phyloP scores from a whole-genome alignment of 2,888 invertebrate genomes.

The Vannuccia rotundouncinata region DNA sequence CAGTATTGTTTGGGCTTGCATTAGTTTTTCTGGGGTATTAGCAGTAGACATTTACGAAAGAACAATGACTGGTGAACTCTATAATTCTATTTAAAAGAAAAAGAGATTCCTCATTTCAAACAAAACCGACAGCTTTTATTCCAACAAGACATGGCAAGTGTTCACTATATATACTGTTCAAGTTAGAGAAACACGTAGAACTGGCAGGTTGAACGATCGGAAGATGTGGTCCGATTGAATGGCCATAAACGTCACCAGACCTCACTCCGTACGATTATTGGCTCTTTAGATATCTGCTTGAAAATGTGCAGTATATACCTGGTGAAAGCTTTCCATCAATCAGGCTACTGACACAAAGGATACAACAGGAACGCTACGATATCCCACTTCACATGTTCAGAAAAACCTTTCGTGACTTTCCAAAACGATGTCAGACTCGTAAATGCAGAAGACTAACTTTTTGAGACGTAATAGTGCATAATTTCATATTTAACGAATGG shows the following conservation, averaged over 20 bases:
- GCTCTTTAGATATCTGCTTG: slow-evolving; percentile 5
- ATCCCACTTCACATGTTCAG: background rate
- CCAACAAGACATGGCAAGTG: slow-evolving; percentile 27
- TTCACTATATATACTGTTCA: too few relatives aligned
- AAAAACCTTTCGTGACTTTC: background rate
- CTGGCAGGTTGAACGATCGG: background rate
- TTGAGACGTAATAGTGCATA: too few relatives aligned
- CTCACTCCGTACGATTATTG: slow-evolving; percentile 21
- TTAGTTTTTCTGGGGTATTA: slow-evolving; percentile 19
- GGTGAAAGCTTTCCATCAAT: slow-evolving; percentile 21
- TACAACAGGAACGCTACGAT: background rate
- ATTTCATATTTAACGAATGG: too few relatives aligned
- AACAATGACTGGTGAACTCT: slow-evolving; percentile 18
- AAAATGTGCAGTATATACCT: slow-evolving; percentile 14
- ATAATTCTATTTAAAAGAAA: slow-evolving; percentile 28
- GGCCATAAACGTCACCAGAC: background rate
- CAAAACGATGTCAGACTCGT: background rate
- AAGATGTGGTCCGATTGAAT: background rate
- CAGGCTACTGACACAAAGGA: background rate
- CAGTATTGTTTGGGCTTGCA: slow-evolving; percentile 19
- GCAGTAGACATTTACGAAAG: slow-evolving; percentile 21
- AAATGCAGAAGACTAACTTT: too few relatives aligned
- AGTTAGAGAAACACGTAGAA: too few relatives aligned
- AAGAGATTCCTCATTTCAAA: slow-evolving; percentile 15
- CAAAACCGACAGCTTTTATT: slow-evolving; percentile 13